Evolutionary conservation across 2,888 invertebrate genomes (phyloP), one percentile per base, ranked within the genome.

Genomic region (Achlya flavicornis): DNA sequence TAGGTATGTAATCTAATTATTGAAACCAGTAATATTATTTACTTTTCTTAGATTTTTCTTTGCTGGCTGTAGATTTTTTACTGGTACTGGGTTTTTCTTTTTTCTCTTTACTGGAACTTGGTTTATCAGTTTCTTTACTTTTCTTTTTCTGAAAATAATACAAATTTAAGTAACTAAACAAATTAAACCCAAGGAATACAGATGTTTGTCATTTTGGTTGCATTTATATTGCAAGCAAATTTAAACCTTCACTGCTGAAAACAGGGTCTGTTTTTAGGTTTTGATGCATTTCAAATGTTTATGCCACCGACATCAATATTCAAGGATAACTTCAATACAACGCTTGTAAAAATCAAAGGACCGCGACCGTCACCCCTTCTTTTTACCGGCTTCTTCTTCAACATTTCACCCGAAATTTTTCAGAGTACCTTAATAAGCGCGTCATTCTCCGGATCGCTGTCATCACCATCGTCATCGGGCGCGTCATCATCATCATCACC

Each of bases 401-500:
- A 1, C 1, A 35, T 41, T 43, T 4, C 43, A 43, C 12, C 14
- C 14, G 7, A 14, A 12, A 14, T 14, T 43, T 14, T 4, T 14
- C 5, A 4, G 46, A 43, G 46, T 46, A n/a, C n/a, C 94, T 98
- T 97, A 59, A 98, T 97, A 92, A 98, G 95, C 4, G 95, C 96
- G 90, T 98, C 97, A 70, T 95, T 94, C 66, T 95, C 95, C 58
- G 96, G 87, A 77, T 95, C 95, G 70, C 96, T 96, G 70, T 95
- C 94, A 8, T 94, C 94, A 1, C 84, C 77, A 33, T 94, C 94
- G 0, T 94, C 91, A 2, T 90, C 92, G 0, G 84, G 91, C 3
- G 88, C 90, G 1, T 88, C 88, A 14, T 89, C 91, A 0, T 89
- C 91, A 0, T 81, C 83, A 67, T 76, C 88, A 70, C 72, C 80